phyloP scores from a whole-genome alignment of 2,113 vertebrate genomes.

The Plotosus lineatus region DNA sequence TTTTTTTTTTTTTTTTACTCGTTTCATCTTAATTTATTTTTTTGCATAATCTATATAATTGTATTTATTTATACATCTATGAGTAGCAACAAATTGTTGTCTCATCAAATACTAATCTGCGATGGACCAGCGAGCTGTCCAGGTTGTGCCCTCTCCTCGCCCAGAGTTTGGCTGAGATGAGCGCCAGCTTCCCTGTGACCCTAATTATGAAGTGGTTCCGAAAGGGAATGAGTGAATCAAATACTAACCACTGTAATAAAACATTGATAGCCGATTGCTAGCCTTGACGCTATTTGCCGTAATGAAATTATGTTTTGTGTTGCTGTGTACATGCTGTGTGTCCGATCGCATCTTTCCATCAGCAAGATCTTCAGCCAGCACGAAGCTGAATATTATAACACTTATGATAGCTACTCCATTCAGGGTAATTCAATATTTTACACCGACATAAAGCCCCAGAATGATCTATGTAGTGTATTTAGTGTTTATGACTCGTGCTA shows the following conservation, averaged over 20 bases:
- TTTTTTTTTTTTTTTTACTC: too few relatives aligned
- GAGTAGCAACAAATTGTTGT: background rate
- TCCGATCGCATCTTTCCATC: background rate
- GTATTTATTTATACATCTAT: background rate
- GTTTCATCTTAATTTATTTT: background rate
- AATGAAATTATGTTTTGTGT: slow-evolving; percentile 15
- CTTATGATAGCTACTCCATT: background rate
- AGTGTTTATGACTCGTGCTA: too few relatives aligned
- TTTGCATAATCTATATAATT: slow-evolving; percentile 7
- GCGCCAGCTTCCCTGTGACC: too few relatives aligned
- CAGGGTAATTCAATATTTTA: background rate
- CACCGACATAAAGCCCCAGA: background rate
- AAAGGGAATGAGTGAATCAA: too few relatives aligned
- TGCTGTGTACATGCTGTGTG: background rate
- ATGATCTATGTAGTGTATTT: background rate
- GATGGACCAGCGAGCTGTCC: too few relatives aligned
- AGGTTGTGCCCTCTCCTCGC: too few relatives aligned
- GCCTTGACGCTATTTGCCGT: background rate
- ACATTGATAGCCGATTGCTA: background rate
- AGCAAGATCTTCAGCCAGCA: background rate
- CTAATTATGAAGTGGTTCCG: too few relatives aligned
- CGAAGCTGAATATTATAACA: background rate
- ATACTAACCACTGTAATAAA: background rate
- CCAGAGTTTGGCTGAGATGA: too few relatives aligned
- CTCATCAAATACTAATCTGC: too few relatives aligned